A percentile compares a stretch with the other conserved stretches of the same genome.
Conservation (phyloP, 2,797 vertebrate genomes). For the Anguilla megastoma region DNA sequence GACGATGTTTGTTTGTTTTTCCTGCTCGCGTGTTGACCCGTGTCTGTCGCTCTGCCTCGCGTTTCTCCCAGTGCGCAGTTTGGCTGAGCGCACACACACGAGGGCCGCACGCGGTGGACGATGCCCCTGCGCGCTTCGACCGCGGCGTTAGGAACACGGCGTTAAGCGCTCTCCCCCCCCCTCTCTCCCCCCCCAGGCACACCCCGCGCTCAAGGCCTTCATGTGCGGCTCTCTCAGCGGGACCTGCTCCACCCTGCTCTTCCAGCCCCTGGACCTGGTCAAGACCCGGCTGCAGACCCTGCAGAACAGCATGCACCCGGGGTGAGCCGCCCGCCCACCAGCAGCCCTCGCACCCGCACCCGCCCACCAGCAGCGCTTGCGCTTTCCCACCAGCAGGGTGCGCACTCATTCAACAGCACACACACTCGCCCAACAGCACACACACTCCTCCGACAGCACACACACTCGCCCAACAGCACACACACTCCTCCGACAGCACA, state of each 20-base stretch:
- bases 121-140: too few relatives aligned
- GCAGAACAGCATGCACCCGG: slow-evolving; percentile 72
- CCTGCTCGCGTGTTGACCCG: neutral
- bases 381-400: too few relatives aligned
- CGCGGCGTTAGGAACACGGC: neutral
- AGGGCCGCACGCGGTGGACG: neutral
- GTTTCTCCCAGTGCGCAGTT: neutral
- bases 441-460: too few relatives aligned
- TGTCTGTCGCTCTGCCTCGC: slow-evolving; percentile 25
- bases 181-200: slow-evolving; percentile 70
- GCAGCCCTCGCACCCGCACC: too few relatives aligned
- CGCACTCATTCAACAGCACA: too few relatives aligned
- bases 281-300: slow-evolving; percentile 90
- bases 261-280: slow-evolving; percentile 93
- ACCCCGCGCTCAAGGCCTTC: slow-evolving; percentile 91
- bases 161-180: neutral
- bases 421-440: too few relatives aligned
- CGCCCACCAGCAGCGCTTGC: too few relatives aligned
- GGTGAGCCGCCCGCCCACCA: slow-evolving; percentile 66
- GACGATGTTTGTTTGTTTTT: neutral
- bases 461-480: too few relatives aligned
- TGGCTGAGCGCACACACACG: too few relatives aligned
- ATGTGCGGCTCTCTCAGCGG: slow-evolving; percentile 93
- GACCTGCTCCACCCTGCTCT: slow-evolving; percentile 91
- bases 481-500: too few relatives aligned